Evolutionary conservation across 2,888 invertebrate genomes (phyloP).

Genomic region (Pardosa pseudoannulata): DNA sequence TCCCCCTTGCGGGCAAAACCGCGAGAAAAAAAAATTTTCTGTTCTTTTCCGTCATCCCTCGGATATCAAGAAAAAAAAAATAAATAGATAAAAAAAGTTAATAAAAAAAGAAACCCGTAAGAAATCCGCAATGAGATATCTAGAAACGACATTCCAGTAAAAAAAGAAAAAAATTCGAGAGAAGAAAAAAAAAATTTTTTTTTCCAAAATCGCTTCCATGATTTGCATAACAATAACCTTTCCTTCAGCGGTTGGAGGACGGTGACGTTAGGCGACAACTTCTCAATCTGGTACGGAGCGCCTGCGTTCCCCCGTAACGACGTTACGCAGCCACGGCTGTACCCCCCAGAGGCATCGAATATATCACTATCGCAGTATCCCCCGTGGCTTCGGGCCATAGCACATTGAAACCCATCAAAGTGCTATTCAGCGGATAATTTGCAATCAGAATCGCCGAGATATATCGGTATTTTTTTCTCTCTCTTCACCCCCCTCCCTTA

Average conservation of each 20-base stretch:
- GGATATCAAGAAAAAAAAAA: not conserved
- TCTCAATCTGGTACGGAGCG: slow-evolving; percentile 50
- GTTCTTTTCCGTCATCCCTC: not conserved
- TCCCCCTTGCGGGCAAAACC: not conserved
- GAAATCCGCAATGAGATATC: slow-evolving; percentile 15
- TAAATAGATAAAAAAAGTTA: no score
- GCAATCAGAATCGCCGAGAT: slow-evolving; percentile 63
- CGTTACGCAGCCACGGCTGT: slow-evolving; percentile 38
- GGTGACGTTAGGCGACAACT: slow-evolving; percentile 65
- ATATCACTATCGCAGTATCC: slow-evolving; percentile 58
- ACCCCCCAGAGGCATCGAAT: slow-evolving; percentile 65
- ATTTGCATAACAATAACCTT: slow-evolving; percentile 71
- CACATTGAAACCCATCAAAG: slow-evolving; percentile 71
- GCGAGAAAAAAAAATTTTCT: not conserved
- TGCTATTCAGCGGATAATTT: slow-evolving; percentile 69
- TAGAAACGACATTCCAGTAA: not conserved
- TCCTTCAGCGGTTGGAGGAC: not conserved
- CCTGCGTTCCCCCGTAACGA: slow-evolving; percentile 59
- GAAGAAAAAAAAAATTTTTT: no score
- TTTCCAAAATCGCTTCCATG: slow-evolving; percentile 49
- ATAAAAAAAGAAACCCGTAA: not conserved
- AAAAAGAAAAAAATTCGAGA: not conserved
- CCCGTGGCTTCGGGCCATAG: slow-evolving; percentile 44
- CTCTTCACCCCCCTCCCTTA: slow-evolving; percentile 1
- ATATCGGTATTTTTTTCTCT: slow-evolving; percentile 36